Base-by-base conservation (phyloP, 2,113 vertebrate species). In the Elanus axillaris region DNA sequence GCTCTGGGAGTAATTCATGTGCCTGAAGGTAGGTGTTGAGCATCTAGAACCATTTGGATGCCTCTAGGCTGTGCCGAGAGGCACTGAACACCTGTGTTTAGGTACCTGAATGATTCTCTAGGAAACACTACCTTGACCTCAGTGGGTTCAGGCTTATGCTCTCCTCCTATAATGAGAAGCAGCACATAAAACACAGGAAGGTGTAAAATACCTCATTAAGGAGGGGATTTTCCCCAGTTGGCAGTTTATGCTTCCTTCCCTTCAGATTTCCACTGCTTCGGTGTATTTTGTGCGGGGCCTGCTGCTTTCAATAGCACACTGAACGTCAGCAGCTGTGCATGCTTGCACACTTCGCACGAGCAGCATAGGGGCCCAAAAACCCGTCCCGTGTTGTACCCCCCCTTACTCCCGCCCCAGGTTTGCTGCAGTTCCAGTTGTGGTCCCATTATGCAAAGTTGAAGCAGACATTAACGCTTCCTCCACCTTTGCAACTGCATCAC, bases 341-440 rank as follows among this genome's bases (percentile, higher is more conserved):
- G 2, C 67, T 60, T 55, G n/a, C 31, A 9, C 17, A 1, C 29
- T 10, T 16, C 11, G 6, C 29, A 4, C 1, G 2, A 32, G 31
- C 4, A 2, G 47, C 5, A 31, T 5, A 4, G 40, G 38, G 56
- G 8, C 5, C 34, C 38, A 27, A 21, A 42, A 22, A 3, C 13
- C 38, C 1, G 1, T 36, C 29, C 13, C 4, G 0, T 12, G 7
- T 47, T 16, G 27, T 17, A 15, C 7, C 29, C 47, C 13, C 13
- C 19, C 55, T 31, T 19, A 7, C 6, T 31, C 58, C 34, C 50
- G 31, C 4, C 23, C 20, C 13, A 16, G 17, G 48, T 25, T 26
- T 50, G 23, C 18, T 26, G 67, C 59, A 36, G 52, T 19, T 59
- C 16, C 42, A 18, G 34, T 4, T 40, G 26, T 63, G 4, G 31